Conservation (phyloP, 1,140 invertebrate genomes). For the Bombus balteatus region DNA sequence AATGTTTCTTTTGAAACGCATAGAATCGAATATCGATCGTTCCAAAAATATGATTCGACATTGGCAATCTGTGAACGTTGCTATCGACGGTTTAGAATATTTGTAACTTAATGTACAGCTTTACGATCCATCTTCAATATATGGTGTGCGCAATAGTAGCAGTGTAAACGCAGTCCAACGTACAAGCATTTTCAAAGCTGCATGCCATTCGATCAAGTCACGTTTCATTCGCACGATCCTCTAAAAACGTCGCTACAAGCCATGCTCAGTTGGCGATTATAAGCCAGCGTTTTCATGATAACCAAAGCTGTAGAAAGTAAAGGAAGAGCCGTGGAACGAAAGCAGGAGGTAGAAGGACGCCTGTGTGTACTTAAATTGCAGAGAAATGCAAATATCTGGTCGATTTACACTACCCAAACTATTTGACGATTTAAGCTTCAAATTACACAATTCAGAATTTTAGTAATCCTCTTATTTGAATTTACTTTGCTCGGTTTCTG, state of each 20-base stretch:
- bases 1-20: no score
- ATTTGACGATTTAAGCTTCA: not conserved
- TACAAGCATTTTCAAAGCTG: slow-evolving; percentile 43
- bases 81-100: not conserved
- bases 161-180: not conserved
- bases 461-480: not conserved
- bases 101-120: not conserved
- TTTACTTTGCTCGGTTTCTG: not conserved
- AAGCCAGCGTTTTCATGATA: slow-evolving; percentile 3
- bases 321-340: not conserved
- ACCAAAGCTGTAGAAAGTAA: not conserved
- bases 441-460: not conserved
- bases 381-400: no score
- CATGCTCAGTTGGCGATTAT: slow-evolving; percentile 30
- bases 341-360: not conserved
- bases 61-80: not conserved
- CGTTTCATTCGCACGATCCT: slow-evolving; percentile 5
- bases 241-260: slow-evolving; percentile 38
- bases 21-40: not conserved
- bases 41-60: not conserved
- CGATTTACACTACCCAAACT: not conserved
- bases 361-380: not conserved
- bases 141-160: not conserved
- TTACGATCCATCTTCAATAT: not conserved
- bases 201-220: slow-evolving; percentile 32